These are phyloP conservation scores for Pongo abelii DNA, from an alignment of 2,113 vertebrate species.

Conservation along the genomic window DNA sequence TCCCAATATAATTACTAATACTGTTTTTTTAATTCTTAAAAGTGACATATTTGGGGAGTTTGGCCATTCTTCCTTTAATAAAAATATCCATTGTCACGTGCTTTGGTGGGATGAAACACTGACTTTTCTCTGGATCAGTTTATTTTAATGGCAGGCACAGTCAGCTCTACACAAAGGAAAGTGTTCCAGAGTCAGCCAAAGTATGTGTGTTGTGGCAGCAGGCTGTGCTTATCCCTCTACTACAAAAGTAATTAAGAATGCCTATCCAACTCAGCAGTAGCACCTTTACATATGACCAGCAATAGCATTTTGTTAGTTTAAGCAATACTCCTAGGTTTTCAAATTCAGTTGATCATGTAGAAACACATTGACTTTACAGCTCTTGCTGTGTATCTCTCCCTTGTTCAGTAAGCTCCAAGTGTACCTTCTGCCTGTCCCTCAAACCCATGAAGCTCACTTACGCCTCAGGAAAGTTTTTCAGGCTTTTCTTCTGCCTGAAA, in stretches of 20 bases:
- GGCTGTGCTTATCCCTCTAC: neutral
- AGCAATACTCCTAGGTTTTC: neutral
- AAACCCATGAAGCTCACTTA: neutral
- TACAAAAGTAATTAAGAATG: neutral
- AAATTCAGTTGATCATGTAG: neutral
- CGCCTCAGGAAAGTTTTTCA: neutral
- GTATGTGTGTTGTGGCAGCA: neutral
- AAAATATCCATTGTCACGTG: neutral
- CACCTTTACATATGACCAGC: neutral
- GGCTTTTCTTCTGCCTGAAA: neutral
- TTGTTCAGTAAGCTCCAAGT: neutral
- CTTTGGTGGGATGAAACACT: neutral
- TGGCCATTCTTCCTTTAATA: neutral
- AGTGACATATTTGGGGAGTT: neutral
- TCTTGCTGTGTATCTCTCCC: neutral
- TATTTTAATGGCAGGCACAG: neutral
- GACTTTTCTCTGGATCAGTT: neutral
- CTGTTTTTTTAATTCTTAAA: neutral
- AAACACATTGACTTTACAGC: neutral
- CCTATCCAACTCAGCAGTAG: neutral
- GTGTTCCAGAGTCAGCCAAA: neutral
- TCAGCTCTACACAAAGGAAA: neutral
- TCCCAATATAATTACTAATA: neutral
- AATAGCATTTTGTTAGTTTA: neutral
- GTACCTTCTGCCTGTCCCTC: neutral